Base-by-base conservation (phyloP, 2,797 vertebrate species). In the Botia kubotai region DNA sequence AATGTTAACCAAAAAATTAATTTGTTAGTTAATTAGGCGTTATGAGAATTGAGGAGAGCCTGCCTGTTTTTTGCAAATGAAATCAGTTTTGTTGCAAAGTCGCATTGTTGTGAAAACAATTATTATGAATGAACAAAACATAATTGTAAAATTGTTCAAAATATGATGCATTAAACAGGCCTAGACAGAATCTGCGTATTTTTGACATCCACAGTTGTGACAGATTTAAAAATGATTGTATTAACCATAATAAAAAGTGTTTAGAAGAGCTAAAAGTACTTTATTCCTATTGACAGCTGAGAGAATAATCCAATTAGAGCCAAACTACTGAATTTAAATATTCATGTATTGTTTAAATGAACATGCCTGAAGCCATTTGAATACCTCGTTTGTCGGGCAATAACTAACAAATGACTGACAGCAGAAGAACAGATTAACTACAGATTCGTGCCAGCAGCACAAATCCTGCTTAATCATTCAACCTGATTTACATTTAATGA, bases 1-100 rank as follows among this genome's bases (percentile, higher is more conserved):
- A 78, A 78, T 70, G 75, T 69, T 77, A 78, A 78, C 39, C 11
- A 58, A 78, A 70, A 1, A 33, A 69, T 77, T 33, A 21, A 78
- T 70, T 21, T 19, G 46, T 65, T 78, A 78, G 46, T 65, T 78
- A 78, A 78, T 60, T 46, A 50, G 66, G 53, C 0, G 2, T 33
- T 58, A 16, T 19, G 75, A 48, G 53, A 77, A 58, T 69, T 69
- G 21, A 74, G 4, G 8, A 33, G 3, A 69, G 39, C 36, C 21
- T 48, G 16, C 6, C 46, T 29, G 69, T 29, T 66, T 75, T 63
- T 36, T 21, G n/a, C 33, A 67, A n/a, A 39, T 39, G 17, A 39
- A 11, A 67, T 14, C 33, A 46, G 33, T 67, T 67, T 68, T 46
- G 6, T 21, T 21, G 16, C 33, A 57, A 21, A 57, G 52, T 46